Percentiles rank a stretch among this genome's conserved stretches.
These are phyloP conservation scores for Psettodes erumei DNA, from an alignment of 2,113 vertebrate genomes.

Conservation along the genomic window DNA sequence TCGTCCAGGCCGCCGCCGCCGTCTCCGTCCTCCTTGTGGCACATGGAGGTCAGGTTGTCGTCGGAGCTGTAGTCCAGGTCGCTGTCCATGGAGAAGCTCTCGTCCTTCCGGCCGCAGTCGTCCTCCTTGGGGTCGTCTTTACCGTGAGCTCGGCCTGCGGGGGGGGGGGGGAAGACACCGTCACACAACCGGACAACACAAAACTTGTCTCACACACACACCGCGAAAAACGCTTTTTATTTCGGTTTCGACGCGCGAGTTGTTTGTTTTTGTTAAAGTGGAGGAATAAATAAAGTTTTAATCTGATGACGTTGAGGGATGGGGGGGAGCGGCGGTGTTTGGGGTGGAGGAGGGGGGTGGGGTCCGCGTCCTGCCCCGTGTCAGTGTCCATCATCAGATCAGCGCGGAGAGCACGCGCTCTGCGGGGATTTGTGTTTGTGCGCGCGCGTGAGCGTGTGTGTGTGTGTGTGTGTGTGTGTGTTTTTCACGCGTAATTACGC, in stretches of 20 bases:
- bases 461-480: no score
- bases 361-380: conserved; percentile 3
- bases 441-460: no score
- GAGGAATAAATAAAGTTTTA: no score
- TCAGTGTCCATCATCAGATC: conserved; percentile 52
- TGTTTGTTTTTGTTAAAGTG: no score
- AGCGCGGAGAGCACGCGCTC: conserved; percentile 42
- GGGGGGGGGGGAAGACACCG: no score
- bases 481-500: conserved; percentile 68
- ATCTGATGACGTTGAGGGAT: no score
- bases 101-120: conserved; percentile 89
- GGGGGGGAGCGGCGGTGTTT: no score
- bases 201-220: no score
- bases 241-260: no score
- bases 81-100: conserved; percentile 97
- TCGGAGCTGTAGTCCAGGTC: conserved; percentile 98
- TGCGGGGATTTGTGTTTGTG: conserved; percentile 37
- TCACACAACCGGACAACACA: no score
- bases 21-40: conserved; percentile 89
- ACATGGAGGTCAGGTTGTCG: conserved; percentile 88
- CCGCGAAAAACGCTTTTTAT: no score
- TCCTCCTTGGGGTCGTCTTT: conserved; percentile 92
- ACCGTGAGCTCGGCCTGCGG: conserved; percentile 83
- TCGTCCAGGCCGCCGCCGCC: conserved; percentile 84
- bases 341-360: neutral